Evolutionary conservation across 2,113 vertebrate genomes (phyloP), one percentile per base, ranked within the genome.

Genomic region (Pelecanus crispus): DNA sequence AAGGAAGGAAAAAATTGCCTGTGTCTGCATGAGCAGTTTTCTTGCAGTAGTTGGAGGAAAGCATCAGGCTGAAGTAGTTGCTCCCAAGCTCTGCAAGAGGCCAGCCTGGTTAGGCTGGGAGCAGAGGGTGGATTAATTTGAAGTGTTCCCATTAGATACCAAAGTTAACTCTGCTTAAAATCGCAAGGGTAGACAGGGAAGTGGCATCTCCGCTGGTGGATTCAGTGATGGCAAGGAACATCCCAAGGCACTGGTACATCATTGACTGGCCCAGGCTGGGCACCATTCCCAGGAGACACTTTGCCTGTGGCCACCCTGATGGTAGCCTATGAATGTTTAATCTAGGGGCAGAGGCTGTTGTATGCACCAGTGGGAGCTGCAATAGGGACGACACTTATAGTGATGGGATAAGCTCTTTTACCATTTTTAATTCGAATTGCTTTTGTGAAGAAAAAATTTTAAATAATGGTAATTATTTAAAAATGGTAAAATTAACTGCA

Each of bases 161-260:
- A 29, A 8, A 16, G 15, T 13, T 29, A 42, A 71, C 20, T 52
- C 16, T 49, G 34, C 18, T 29, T 65, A n/a, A 44, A 90, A 29
- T 75, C 2, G 2, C 15, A 38, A 7, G 13, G 21, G 7, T 32
- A 49, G 45, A n/a, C 1, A 7, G 21, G 3, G 28, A 70, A 55
- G 7, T 71, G 56, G 17, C 19, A 17, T 62, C 9, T 61, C 34
- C 52, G 52, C 31, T 66, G 11, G 13, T 65, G 14, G 11, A 34
- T 25, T 58, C 42, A 21, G 28, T 52, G 71, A 29, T 44, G 36
- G 17, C 34, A 55, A 56, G 44, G 26, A 70, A 18, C 31, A 42
- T 65, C 26, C 34, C 1, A 3, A 38, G 49, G 22, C 36, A 16
- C 10, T 22, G 31, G 6, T 65, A 9, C 11, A 3, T 0, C 8